These are phyloP conservation scores for Odontocerum albicorne DNA, from an alignment of 2,888 invertebrate species.

Conservation along the genomic window DNA sequence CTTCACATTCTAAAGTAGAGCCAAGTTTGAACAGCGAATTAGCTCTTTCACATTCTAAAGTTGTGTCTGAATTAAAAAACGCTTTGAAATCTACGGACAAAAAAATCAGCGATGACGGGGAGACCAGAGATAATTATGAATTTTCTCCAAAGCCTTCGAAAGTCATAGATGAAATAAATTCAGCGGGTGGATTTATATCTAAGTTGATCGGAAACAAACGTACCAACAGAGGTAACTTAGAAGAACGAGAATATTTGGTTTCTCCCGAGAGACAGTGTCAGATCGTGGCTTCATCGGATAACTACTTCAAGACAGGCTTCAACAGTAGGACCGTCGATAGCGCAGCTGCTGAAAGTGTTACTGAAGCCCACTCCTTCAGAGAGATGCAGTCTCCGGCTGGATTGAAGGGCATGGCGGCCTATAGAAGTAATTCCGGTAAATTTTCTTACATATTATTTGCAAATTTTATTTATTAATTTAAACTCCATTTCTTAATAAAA, in stretches of 20 bases:
- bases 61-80: constrained; percentile 53
- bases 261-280: constrained; percentile 43
- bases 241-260: constrained; percentile 51
- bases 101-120: too few relatives aligned
- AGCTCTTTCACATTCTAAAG: constrained; percentile 54
- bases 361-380: constrained; percentile 5
- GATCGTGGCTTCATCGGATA: constrained; percentile 54
- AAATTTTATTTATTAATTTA: too few relatives aligned
- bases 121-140: too few relatives aligned
- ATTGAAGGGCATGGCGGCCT: constrained; percentile 16
- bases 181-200: constrained; percentile 46
- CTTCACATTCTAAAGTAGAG: constrained; percentile 45
- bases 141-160: constrained; percentile 27
- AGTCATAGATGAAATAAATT: constrained; percentile 8
- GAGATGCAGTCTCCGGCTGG: constrained; percentile 4
- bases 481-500: too few relatives aligned
- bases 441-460: too few relatives aligned
- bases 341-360: constrained; percentile 1
- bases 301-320: constrained; percentile 54
- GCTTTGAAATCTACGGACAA: constrained; percentile 51
- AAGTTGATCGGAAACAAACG: constrained; percentile 51
- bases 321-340: constrained; percentile 14
- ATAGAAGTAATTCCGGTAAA: constrained; percentile 31
- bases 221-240: constrained; percentile 39
- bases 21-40: constrained; percentile 41